A percentile compares a stretch with the other conserved stretches of the same genome.
phyloP scores from a whole-genome alignment of 2,797 vertebrate genomes.

The Sebastes variabilis region DNA sequence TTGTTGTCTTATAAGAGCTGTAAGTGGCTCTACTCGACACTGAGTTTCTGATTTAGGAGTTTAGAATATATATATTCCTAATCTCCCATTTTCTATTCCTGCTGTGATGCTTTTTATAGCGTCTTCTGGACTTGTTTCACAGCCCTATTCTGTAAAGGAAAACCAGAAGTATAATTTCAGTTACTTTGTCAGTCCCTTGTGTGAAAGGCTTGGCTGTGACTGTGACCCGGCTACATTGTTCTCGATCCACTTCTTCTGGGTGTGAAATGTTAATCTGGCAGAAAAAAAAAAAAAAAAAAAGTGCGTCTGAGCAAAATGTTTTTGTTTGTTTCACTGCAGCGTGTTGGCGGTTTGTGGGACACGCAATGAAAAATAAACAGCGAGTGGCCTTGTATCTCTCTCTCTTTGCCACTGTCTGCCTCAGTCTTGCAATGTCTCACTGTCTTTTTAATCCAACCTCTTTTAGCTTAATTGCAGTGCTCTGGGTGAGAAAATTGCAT shows the following conservation, averaged over 20 bases:
- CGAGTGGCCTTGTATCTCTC: constrained; percentile 1
- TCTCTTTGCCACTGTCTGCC: not conserved
- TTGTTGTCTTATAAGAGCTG: not conserved
- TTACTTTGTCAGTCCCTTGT: constrained; percentile 25
- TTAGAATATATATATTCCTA: not conserved
- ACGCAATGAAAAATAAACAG: constrained; percentile 51
- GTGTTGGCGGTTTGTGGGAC: constrained; percentile 65
- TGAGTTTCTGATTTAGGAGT: not conserved
- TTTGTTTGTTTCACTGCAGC: constrained; percentile 67
- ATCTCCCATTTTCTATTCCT: not conserved
- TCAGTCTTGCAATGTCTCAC: not conserved
- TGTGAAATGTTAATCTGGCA: constrained; percentile 54
- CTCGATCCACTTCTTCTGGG: constrained; percentile 31
- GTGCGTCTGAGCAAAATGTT: constrained; percentile 33
- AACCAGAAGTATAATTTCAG: constrained; percentile 44
- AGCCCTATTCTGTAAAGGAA: constrained; percentile 22
- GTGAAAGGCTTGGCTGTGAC: constrained; percentile 28
- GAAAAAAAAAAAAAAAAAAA: constrained; percentile 1
- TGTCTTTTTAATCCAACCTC: constrained; percentile 23
- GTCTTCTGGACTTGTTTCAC: not conserved
- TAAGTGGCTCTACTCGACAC: not conserved
- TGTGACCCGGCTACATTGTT: constrained; percentile 52
- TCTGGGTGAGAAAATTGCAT: constrained; percentile 61
- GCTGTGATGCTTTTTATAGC: constrained; percentile 18
- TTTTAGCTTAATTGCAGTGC: constrained; percentile 56